Base-by-base conservation (phyloP, 92 coral and sea anemone species). In the Porites rus region DNA sequence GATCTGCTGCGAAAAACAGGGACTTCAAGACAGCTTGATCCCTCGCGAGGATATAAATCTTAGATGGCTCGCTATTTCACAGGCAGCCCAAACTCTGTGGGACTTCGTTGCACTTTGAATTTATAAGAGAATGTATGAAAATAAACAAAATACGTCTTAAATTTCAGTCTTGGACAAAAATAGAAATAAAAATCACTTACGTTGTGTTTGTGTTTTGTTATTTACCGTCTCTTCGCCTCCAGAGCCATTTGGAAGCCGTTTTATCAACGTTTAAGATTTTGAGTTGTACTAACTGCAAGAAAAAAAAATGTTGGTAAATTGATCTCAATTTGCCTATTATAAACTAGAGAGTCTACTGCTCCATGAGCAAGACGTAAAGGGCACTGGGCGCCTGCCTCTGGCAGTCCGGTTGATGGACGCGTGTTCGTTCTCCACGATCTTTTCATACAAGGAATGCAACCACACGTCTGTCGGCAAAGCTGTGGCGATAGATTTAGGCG, bases 241-340 rank as follows among this genome's bases (percentile, higher is more conserved):
- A 25, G 28, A 25, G 28, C 28, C 28, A 25, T 25, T 25, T 25
- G 28, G 0, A 25, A 25, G 28, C 28, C 28, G 28, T 25, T 25
- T 25, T 28, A 28, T 28, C 4, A 28, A 28, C 31, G 31, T 28
- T 28, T 28, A 28, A 28, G 31, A 28, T 28, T 28, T 28, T 28
- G 31, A 28, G 31, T 28, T 28, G 31, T 28, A 28, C 3, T 28
- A 28, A 2, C 31, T 2, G 31, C 0, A 28, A 28, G n/a, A n/a
- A n/a, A n/a, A n/a, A n/a, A n/a, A n/a, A 3, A n/a, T 28, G 31
- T 28, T 28, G 0, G 31, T 28, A 28, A 19, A 85, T 90, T 31
- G 93, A 75, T 9, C 87, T 64, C 10, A 90, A 79, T 65, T 89
- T 89, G 17, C 90, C 83, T 43, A 2, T 28, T 2, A 28, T 28